Evolutionary conservation across 2,888 invertebrate genomes (phyloP), one percentile per base, ranked within the genome.

Genomic region (Agrotis clavis): DNA sequence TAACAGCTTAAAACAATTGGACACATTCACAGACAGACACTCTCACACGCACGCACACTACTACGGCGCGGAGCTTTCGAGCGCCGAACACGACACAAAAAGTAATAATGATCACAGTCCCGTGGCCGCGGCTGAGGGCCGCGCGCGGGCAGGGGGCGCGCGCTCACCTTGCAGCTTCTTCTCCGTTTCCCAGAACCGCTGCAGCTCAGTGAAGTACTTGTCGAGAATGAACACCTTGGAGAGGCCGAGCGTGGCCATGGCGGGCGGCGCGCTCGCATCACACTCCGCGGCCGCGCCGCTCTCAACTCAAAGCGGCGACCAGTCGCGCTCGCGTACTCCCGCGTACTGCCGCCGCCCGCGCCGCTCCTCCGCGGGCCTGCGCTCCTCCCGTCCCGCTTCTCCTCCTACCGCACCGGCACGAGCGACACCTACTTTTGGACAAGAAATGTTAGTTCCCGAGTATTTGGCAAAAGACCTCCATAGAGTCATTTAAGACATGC

Each of bases 171-270:
- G 98, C 92, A 99, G 97, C 96, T 99, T 99, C 97, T 99, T 99
- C 96, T 99, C 99, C 81, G 99, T 98, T 96, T 99, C 99, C 98
- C 99, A 98, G 97, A 99, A 98, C 97, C 99, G 99, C 95, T 99
- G 99, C 95, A 99, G 97, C 97, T 99, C 99, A 87, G 98, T 99
- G 97, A 99, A 99, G 96, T 99, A 99, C 96, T 99, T 99, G 98
- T 99, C 99, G 97, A 99, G 97, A 95, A 99, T 99, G 97, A 99
- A 99, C 96, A 99, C 99, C 97, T 99, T 99, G 94, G 99, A 99
- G 91, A 99, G 98, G 97, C 99, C 99, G 97, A 99, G 97, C 96
- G 99, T 99, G 97, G 99, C 99, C 99, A 99, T 99, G 96, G 93
- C 95, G 94, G 92, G 92, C 92, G 92, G 89, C 92, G 93, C 93